A percentile compares a stretch with the other conserved stretches of the same genome.
phyloP scores from a whole-genome alignment of 2,113 vertebrate genomes.

The Catharus bicknelli region DNA sequence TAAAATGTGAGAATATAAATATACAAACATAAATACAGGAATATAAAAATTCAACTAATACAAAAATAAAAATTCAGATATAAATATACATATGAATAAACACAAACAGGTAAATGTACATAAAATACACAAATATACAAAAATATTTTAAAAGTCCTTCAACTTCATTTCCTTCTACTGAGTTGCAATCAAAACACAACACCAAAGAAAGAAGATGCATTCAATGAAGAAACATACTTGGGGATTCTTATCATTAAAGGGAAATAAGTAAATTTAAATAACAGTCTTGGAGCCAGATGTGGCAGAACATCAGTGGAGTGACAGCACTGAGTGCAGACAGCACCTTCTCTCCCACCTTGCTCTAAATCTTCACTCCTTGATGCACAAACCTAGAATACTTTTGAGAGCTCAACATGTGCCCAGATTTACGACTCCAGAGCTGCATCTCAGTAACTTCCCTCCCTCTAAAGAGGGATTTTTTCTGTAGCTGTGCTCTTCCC shows the following conservation, averaged over 20 bases:
- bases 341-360: not conserved
- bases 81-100: not conserved
- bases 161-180: not conserved
- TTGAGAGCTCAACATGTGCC: not conserved
- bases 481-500: not conserved
- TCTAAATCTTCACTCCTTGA: not conserved
- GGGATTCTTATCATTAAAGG: not conserved
- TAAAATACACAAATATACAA: not conserved
- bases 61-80: not conserved
- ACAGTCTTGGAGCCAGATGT: not conserved
- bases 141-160: not conserved
- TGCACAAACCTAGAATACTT: not conserved
- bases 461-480: not conserved
- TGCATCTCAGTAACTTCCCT: not conserved
- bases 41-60: not conserved
- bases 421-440: not conserved
- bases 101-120: not conserved
- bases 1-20: not conserved
- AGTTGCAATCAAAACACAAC: not conserved
- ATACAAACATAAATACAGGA: not conserved
- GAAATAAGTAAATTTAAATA: slow-evolving; percentile 9
- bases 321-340: not conserved
- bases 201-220: not conserved
- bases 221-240: not conserved
- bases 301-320: not conserved